These are phyloP conservation scores for Boloria selene DNA, from an alignment of 2,888 invertebrate genomes.

Conservation along the genomic window DNA sequence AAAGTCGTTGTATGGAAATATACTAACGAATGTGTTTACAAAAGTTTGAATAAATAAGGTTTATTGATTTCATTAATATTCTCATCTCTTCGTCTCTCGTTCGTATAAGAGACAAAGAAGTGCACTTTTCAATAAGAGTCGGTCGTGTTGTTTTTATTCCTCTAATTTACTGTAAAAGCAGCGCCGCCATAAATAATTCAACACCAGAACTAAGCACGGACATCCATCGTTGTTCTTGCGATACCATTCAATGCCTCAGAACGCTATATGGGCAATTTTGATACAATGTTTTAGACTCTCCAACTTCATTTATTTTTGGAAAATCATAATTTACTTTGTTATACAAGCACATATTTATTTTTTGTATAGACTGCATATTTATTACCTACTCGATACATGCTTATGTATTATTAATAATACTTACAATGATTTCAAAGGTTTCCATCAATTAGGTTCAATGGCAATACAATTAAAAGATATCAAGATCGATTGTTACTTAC, in stretches of 20 bases:
- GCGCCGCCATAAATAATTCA: slow-evolving; percentile 76
- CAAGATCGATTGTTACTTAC: slow-evolving; percentile 18
- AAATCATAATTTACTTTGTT: neutral
- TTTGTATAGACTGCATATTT: neutral
- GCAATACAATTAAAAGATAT: slow-evolving; percentile 62
- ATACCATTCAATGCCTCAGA: slow-evolving; percentile 55
- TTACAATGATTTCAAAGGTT: slow-evolving; percentile 25
- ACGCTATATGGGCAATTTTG: slow-evolving; percentile 17
- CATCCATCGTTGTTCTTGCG: slow-evolving; percentile 66
- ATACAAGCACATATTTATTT: neutral
- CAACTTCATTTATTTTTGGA: neutral
- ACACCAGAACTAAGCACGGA: slow-evolving; percentile 54
- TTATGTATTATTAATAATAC: neutral
- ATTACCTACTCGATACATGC: no score
- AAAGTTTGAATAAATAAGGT: slow-evolving; percentile 21
- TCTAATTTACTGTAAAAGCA: slow-evolving; percentile 72
- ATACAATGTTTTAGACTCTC: neutral
- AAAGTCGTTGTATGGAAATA: no score
- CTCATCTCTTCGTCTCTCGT: slow-evolving; percentile 19
- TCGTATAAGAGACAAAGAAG: slow-evolving; percentile 30
- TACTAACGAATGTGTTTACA: no score
- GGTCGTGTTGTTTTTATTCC: slow-evolving; percentile 61
- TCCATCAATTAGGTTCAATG: slow-evolving; percentile 66
- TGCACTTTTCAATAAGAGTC: slow-evolving; percentile 57
- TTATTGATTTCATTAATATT: slow-evolving; percentile 32